Conservation (phyloP, 2,113 vertebrate species). For the Bubo scandiacus region DNA sequence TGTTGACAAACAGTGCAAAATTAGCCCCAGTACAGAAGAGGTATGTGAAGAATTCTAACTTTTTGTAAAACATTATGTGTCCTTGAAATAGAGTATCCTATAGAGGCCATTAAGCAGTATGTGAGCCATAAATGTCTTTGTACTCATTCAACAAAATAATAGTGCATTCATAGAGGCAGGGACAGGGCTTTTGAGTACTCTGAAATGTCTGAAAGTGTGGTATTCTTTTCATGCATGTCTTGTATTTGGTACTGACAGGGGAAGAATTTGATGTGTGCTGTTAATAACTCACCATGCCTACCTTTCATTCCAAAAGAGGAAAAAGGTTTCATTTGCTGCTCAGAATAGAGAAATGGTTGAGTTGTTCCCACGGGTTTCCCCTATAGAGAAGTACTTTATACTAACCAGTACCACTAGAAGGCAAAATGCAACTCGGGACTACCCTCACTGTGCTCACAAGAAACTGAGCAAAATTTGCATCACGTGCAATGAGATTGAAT, state of each 20-base stretch:
- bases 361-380: background rate
- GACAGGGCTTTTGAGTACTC: background rate
- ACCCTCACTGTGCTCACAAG: background rate
- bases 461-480: background rate
- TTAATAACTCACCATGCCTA: background rate
- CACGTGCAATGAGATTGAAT: background rate
- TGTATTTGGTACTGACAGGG: background rate
- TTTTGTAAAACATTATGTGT: background rate
- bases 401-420: background rate
- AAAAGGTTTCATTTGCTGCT: background rate
- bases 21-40: background rate
- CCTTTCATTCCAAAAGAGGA: background rate
- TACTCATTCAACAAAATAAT: background rate
- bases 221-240: background rate
- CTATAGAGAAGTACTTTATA: background rate
- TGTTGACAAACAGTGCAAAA: conserved; percentile 43
- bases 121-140: conserved; percentile 18
- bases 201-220: background rate
- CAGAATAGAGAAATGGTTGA: background rate
- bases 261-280: background rate
- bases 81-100: background rate
- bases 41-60: conserved; percentile 16
- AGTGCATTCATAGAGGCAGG: background rate
- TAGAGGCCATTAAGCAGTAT: background rate
- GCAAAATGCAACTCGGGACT: background rate